phyloP scores from a whole-genome alignment of 2,888 invertebrate species.

The Lissocephala sabroskyi region DNA sequence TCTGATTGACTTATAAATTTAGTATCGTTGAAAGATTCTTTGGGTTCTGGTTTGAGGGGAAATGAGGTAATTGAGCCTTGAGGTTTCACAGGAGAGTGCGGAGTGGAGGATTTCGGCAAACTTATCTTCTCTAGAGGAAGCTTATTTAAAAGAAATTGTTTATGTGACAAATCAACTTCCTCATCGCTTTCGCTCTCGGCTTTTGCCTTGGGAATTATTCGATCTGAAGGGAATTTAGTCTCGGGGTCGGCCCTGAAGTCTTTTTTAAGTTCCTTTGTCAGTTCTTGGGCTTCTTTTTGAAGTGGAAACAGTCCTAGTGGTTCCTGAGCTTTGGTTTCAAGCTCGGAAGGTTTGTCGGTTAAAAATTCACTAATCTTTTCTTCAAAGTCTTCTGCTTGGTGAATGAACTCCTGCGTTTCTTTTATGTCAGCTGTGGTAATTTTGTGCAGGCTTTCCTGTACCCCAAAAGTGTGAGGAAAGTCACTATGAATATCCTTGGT shows the following conservation, averaged over 20 bases:
- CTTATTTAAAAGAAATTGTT: too few relatives aligned
- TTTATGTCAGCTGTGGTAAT: slow-evolving; percentile 36
- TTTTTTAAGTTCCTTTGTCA: neutral
- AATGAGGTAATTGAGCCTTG: too few relatives aligned
- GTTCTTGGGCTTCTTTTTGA: neutral
- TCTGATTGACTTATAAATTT: too few relatives aligned
- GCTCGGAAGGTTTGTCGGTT: slow-evolving; percentile 6
- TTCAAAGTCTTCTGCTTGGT: slow-evolving; percentile 28
- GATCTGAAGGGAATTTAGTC: slow-evolving; percentile 31
- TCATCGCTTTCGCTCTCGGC: slow-evolving; percentile 46
- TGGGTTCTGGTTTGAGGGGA: neutral
- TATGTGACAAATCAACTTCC: slow-evolving; percentile 35
- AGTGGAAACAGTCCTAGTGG: too few relatives aligned
- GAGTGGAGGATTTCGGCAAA: slow-evolving; percentile 12
- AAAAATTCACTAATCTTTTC: slow-evolving; percentile 26
- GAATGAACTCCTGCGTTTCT: slow-evolving; percentile 35
- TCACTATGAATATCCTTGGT: slow-evolving; percentile 15
- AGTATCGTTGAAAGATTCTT: slow-evolving; percentile 7
- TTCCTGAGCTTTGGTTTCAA: neutral
- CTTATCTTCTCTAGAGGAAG: slow-evolving; percentile 2
- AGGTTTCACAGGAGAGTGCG: neutral
- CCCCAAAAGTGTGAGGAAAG: slow-evolving; percentile 40
- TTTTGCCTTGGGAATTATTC: neutral
- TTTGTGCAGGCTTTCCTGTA: slow-evolving; percentile 30
- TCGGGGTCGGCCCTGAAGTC: too few relatives aligned